Conservation (phyloP, 2,888 invertebrate genomes). For the Scaptomyza parva region DNA sequence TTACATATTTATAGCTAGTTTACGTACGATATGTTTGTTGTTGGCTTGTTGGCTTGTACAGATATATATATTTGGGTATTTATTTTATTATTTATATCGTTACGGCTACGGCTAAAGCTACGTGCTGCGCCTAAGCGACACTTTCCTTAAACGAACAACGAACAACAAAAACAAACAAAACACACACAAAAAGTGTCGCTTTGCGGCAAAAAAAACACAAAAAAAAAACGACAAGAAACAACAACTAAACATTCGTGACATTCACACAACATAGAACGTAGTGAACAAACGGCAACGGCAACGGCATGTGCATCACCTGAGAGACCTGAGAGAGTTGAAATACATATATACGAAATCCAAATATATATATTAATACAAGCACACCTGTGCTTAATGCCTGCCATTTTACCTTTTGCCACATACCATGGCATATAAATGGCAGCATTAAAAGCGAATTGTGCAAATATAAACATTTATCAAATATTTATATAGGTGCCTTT, state of each 20-base stretch:
- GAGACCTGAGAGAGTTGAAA: background rate
- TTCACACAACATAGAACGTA: too few species aligned
- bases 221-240: background rate
- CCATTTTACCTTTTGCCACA: background rate
- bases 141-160: slow-evolving; percentile 20
- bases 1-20: slow-evolving; percentile 2
- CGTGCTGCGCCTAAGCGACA: slow-evolving; percentile 60
- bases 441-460: background rate
- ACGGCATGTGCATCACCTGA: slow-evolving; percentile 8
- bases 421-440: background rate
- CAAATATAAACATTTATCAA: background rate
- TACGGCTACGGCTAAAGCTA: slow-evolving; percentile 53
- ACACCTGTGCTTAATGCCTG: slow-evolving; percentile 7
- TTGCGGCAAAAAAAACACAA: slow-evolving; percentile 3
- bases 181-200: slow-evolving; percentile 13
- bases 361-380: background rate
- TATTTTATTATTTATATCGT: slow-evolving; percentile 74
- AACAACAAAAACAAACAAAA: too few species aligned
- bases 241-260: background rate
- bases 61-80: slow-evolving; percentile 38
- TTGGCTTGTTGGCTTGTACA: background rate
- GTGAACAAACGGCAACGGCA: background rate
- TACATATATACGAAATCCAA: background rate
- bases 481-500: too few species aligned
- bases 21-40: background rate